Conservation (phyloP, 2,797 vertebrate species). For the Babyrousa celebensis region DNA sequence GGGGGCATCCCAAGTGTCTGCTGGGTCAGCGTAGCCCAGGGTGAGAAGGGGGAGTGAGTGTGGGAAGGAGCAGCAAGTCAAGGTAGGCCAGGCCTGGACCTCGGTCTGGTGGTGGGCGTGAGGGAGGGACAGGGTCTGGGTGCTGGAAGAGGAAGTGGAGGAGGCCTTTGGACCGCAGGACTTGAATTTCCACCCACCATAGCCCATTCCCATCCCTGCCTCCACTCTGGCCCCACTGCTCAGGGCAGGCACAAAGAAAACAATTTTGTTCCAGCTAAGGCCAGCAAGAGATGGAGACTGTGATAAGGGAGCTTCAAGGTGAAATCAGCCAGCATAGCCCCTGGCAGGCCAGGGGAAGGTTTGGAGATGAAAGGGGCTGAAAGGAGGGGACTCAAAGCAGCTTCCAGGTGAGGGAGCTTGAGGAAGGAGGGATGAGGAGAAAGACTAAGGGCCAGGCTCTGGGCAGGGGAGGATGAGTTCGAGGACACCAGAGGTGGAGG, state of each 20-base stretch:
- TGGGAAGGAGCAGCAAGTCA: not conserved
- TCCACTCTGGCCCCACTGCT: conserved; percentile 71
- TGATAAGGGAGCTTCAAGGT: conserved; percentile 69
- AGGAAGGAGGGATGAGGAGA: not conserved
- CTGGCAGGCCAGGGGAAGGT: not conserved
- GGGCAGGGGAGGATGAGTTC: not conserved
- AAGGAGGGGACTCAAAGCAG: not conserved
- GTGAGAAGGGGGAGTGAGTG: not conserved
- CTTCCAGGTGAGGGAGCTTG: not conserved
- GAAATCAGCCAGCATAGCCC: conserved; percentile 34
- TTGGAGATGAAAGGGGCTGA: not conserved
- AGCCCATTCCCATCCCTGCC: not conserved
- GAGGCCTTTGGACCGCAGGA: not conserved
- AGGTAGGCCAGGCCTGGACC: not conserved
- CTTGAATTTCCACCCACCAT: not conserved
- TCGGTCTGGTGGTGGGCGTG: not conserved
- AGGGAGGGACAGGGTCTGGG: too few relatives aligned
- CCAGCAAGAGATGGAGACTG: not conserved
- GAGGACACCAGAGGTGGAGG: not conserved
- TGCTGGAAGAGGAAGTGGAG: not conserved
- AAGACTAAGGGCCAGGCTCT: not conserved
- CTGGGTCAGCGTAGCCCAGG: not conserved
- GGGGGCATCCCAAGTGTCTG: not conserved
- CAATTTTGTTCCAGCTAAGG: conserved; percentile 79
- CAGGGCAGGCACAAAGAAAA: conserved; percentile 86